Base-by-base conservation (phyloP, 2,888 invertebrate species). In the Tenthredo livida region DNA sequence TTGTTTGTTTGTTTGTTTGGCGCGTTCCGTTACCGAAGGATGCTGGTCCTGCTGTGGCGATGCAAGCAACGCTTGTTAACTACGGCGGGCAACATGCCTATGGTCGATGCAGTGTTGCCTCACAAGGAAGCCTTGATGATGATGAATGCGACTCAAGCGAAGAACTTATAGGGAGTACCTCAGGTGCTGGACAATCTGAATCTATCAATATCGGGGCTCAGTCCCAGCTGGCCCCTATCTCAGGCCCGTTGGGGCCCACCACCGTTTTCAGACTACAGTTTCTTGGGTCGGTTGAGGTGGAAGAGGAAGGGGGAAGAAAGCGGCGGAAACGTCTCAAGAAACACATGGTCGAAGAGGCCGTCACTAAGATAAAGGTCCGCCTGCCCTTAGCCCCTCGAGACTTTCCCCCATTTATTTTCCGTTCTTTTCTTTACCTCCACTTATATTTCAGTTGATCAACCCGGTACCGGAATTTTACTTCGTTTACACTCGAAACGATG, bases 341-440 rank as follows among this genome's bases (percentile, higher is more conserved):
- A 96, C 96, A 96, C 94, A 97, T 97, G 97, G 97, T 97, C 92
- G 97, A 97, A 94, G 97, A 97, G 94, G 97, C 97, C 91, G 97
- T 97, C 94, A 96, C 96, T 94, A 97, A 97, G 94, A 97, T 97
- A 93, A 97, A 97, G 97, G 97, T 97, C 95, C 94, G 86, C 89
- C 88, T 88, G 84, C 84, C 67, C 70, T 67, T 83, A 67, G 67
- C 33, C 83, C 83, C 33, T 33, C 65, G 47, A 83, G 50, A n/a
- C n/a, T 47, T 70, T 70, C 43, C 65, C 29, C 33, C 70, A 4
- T 40, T 65, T 77, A 29, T 43, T 73, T 73, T 40, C 43, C n/a
- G 58, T 43, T 43, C 73, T 73, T 37, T 47, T 25, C 37, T 78
- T 72, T 73, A 47, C 84, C 58, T 65, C 33, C 29, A 43, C 17